These are phyloP conservation scores for Atta cephalotes DNA, from an alignment of 1,140 invertebrate genomes.

Conservation along the genomic window DNA sequence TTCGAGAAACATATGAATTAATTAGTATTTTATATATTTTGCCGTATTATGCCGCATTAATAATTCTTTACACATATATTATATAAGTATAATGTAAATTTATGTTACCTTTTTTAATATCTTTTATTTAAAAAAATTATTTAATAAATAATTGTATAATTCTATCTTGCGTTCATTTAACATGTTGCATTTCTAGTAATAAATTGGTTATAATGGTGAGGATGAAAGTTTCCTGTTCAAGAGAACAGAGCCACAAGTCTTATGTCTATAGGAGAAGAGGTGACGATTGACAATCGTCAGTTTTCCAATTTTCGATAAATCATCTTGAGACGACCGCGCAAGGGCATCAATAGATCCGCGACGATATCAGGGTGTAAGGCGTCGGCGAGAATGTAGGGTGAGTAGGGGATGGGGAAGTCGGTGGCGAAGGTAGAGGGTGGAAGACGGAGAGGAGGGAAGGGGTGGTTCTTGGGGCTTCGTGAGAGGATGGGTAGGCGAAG, in stretches of 20 bases:
- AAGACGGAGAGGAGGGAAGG: conserved; percentile 66
- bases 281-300: conserved; percentile 75
- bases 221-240: conserved; percentile 7
- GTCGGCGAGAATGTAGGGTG: conserved; percentile 72
- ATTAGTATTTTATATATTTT: conserved; percentile 24
- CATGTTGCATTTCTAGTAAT: neutral
- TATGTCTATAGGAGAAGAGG: conserved; percentile 33
- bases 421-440: conserved; percentile 71
- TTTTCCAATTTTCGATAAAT: conserved; percentile 79
- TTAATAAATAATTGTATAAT: neutral
- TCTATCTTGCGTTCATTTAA: neutral
- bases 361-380: conserved; percentile 73
- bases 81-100: neutral
- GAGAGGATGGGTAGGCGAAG: conserved; percentile 80
- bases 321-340: conserved; percentile 72
- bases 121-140: neutral
- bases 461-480: conserved; percentile 70
- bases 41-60: neutral
- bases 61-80: neutral
- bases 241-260: conserved; percentile 20
- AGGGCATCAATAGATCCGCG: conserved; percentile 73
- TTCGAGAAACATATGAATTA: neutral
- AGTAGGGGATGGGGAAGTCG: conserved; percentile 64
- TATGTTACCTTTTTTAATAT: neutral
- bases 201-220: conserved; percentile 16